Evolutionary conservation across 2,797 vertebrate species (phyloP), one percentile per base, ranked within the genome.

Genomic region (Furcifer pardalis): DNA sequence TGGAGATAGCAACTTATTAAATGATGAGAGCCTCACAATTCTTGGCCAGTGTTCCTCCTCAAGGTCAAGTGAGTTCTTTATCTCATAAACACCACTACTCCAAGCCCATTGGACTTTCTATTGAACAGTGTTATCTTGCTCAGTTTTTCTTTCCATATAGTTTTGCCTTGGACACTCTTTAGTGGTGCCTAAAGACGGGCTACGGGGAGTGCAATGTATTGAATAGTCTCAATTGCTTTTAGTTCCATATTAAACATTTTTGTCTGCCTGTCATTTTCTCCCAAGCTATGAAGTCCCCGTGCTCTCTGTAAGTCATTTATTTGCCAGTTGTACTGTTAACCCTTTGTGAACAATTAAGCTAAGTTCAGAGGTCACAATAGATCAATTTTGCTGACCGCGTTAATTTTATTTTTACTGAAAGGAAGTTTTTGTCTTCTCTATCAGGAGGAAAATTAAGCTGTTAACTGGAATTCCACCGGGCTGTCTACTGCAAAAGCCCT

Each of bases 331-430:
- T 93, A 94, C 93, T 44, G 82, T 92, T 91, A 93, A 92, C 87
- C 86, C 92, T 94, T 94, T 94, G 92, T 94, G 94, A 94, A 94
- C 94, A 94, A 94, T 94, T 94, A 94, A 92, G 84, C 90, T 89
- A 87, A 92, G 92, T 93, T 93, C 83, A 0, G 83, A 92, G 92
- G 93, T 93, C 89, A 77, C n/a, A 92, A 90, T 94, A 93, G 86
- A 94, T 94, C 94, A 94, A 93, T 91, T 94, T 94, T 93, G 92
- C 0, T 0, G 82, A 89, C 92, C 27, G 44, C 88, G 93, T 94
- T 94, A 94, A 94, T 94, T 94, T 93, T 94, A 94, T 92, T 94
- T 94, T 94, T 90, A 94, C 91, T 94, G 93, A 94, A 94, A 94
- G 92, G 89, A 92, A 92, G 89, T 94, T 92, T 94, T 93, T 94